Percentiles rank a stretch among this genome's conserved stretches.
Evolutionary conservation across 2,797 vertebrate genomes (phyloP).

Genomic region (Hoplostethus mediterraneus): DNA sequence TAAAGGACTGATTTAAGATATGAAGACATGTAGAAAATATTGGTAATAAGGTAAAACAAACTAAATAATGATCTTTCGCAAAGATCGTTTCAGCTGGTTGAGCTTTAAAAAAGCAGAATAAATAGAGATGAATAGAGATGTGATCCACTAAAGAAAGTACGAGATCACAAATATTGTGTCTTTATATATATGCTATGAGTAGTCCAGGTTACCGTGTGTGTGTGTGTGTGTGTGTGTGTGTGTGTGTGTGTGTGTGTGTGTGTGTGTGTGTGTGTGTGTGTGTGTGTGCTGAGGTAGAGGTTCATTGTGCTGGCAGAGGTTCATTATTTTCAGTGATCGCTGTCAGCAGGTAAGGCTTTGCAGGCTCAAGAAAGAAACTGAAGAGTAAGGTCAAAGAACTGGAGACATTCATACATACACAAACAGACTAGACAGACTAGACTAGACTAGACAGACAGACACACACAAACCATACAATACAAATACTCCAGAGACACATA

Average conservation of each 20-base stretch:
- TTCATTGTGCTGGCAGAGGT: background rate
- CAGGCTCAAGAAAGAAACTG: too few species aligned
- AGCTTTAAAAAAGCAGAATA: too few species aligned
- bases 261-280: slow-evolving; percentile 13
- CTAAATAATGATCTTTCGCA: too few species aligned
- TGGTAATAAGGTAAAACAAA: background rate
- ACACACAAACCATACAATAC: background rate
- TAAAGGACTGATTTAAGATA: background rate
- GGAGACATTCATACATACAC: background rate
- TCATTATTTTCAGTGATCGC: slow-evolving; percentile 1
- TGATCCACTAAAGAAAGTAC: too few species aligned
- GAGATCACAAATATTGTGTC: too few species aligned
- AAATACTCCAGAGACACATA: background rate
- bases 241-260: background rate
- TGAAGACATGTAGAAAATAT: background rate
- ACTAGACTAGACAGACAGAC: background rate
- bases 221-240: slow-evolving; percentile 13
- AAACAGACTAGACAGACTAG: background rate
- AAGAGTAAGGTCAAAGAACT: too few species aligned
- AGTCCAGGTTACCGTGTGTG: background rate
- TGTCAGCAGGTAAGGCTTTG: background rate
- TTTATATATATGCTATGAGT: background rate
- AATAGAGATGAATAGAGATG: too few species aligned
- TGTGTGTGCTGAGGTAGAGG: slow-evolving; percentile 1
- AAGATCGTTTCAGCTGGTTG: too few species aligned